Base-by-base conservation (phyloP, 2,888 invertebrate genomes). In the Helobdella robusta region DNA sequence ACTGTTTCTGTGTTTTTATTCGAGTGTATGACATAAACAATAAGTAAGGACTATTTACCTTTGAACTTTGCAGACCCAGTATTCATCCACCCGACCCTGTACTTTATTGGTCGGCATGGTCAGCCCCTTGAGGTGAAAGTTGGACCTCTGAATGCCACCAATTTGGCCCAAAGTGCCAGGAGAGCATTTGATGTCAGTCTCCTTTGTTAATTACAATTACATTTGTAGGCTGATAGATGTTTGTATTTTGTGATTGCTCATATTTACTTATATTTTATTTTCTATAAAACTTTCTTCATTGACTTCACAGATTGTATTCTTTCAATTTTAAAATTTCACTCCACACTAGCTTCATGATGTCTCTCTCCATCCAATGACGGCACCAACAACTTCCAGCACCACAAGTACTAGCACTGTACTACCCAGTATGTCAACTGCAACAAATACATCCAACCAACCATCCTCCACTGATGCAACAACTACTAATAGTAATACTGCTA, bases 81-180 rank as follows among this genome's bases (percentile, higher is more conserved):
- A 34, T 76, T 79, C 20, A 72, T 77, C 59, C 73, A 80, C 15
- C 91, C 92, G 0, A 89, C 89, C 0, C 79, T 76, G 62, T 92
- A 88, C 81, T 91, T 91, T 75, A 91, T 93, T 76, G 89, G 89
- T 0, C 34, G 30, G 8, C 83, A 86, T 74, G 92, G 92, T 0
- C 83, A 84, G 0, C 89, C 91, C 0, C 74, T 92, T 63, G 89
- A 91, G 77, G 85, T 91, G 63, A 84, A 89, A 18, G 85, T 84
- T 3, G 86, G 85, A 74, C 82, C 79, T 73, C 81, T 85, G 2
- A 81, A 84, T 30, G 78, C 83, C n/a, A 77, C 83, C 0, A 85
- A 86, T 69, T 81, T 91, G 63, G 80, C 83, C 0, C 74, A 77
- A 2, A 86, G 86, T 79, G 85, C 91, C 68, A 69, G 72, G 25